Percentiles rank a stretch among this genome's conserved stretches.
Evolutionary conservation across 2,113 vertebrate species (phyloP).

Genomic region (Etheostoma spectabile): DNA sequence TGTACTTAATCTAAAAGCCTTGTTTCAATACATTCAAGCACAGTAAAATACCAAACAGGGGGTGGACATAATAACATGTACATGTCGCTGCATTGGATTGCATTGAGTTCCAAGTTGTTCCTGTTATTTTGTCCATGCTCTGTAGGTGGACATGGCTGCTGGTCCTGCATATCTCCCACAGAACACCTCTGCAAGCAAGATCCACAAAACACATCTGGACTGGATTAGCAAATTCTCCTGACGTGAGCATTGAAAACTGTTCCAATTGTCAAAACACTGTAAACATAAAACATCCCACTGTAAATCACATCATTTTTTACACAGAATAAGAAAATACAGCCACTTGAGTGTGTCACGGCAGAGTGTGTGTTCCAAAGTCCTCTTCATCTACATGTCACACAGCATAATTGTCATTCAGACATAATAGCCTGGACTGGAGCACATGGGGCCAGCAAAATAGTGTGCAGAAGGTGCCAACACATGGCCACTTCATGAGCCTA

Average conservation of each 20-base stretch:
- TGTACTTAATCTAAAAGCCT: background rate
- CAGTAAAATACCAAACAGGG: background rate
- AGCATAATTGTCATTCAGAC: slow-evolving; percentile 57
- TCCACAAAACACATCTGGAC: background rate
- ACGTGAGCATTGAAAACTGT: background rate
- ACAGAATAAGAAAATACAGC: background rate
- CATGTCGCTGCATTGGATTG: background rate
- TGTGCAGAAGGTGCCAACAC: slow-evolving; percentile 52
- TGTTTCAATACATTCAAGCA: slow-evolving; percentile 2
- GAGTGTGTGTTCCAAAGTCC: background rate
- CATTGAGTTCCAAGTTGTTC: background rate
- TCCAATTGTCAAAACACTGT: background rate
- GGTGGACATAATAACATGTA: background rate
- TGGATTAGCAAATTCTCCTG: slow-evolving; percentile 21
- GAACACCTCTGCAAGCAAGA: background rate
- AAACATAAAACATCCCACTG: background rate
- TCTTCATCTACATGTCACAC: slow-evolving; percentile 8
- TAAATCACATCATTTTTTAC: background rate
- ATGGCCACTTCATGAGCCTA: slow-evolving; percentile 36
- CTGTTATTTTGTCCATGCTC: slow-evolving; percentile 3
- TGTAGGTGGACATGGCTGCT: slow-evolving; percentile 30
- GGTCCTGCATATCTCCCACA: slow-evolving; percentile 23
- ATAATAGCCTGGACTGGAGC: slow-evolving; percentile 10
- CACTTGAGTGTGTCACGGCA: background rate
- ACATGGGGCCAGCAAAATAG: slow-evolving; percentile 22